phyloP scores from a whole-genome alignment of 2,888 invertebrate species.

The Notodonta dromedarius region DNA sequence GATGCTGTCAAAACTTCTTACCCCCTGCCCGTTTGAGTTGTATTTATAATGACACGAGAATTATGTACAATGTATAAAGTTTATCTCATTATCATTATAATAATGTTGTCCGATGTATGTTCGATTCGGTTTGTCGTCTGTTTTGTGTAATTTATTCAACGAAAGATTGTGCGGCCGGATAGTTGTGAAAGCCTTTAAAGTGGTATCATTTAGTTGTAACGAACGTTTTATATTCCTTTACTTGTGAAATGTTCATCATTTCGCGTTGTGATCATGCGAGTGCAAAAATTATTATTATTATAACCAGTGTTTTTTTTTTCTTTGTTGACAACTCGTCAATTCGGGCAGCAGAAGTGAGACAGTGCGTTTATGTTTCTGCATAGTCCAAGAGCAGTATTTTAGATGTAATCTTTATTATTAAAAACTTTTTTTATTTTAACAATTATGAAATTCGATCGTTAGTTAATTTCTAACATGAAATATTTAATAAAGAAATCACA shows the following conservation, averaged over 20 bases:
- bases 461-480: constrained; percentile 84
- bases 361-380: constrained; percentile 70
- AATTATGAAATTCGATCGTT: constrained; percentile 82
- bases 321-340: constrained; percentile 65
- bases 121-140: constrained; percentile 5
- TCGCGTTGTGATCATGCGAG: constrained; percentile 83
- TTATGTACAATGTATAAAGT: not conserved
- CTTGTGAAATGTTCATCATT: constrained; percentile 80
- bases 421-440: constrained; percentile 79
- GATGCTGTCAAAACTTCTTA: no score
- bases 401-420: constrained; percentile 81
- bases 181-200: constrained; percentile 41
- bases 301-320: constrained; percentile 60
- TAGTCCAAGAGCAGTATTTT: constrained; percentile 83
- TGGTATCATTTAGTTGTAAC: constrained; percentile 51
- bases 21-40: no score
- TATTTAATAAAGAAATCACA: constrained; percentile 84
- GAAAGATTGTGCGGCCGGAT: constrained; percentile 37
- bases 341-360: constrained; percentile 74
- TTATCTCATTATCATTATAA: not conserved
- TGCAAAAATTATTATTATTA: constrained; percentile 77
- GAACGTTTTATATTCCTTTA: constrained; percentile 72
- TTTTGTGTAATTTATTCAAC: constrained; percentile 8
- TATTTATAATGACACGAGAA: not conserved
- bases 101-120: not conserved